Evolutionary conservation across 2,113 vertebrate species (phyloP).

Genomic region (Circaetus gallicus): DNA sequence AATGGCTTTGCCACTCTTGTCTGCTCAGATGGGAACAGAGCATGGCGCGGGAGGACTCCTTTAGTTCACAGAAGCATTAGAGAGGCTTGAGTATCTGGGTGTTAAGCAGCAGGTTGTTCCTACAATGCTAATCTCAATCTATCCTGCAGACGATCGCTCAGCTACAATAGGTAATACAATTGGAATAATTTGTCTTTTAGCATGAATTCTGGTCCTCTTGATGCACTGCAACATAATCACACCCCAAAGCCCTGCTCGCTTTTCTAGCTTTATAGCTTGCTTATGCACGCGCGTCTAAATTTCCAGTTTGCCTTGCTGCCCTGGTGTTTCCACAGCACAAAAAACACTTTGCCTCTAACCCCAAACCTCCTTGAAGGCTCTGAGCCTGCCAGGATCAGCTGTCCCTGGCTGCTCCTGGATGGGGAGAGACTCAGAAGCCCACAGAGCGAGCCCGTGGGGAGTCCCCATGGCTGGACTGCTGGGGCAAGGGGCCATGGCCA

Average conservation of each 20-base stretch:
- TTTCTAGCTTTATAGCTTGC: no score
- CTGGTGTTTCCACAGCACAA: background rate
- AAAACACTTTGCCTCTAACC: background rate
- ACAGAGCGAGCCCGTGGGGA: accelerated
- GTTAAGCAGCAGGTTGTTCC: background rate
- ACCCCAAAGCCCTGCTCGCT: background rate
- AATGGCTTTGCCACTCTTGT: background rate
- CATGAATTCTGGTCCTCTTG: background rate
- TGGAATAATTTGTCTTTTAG: background rate
- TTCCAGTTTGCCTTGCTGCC: background rate
- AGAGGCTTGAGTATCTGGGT: background rate
- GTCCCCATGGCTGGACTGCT: background rate
- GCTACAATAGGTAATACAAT: background rate
- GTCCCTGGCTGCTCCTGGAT: background rate
- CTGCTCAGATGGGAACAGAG: background rate
- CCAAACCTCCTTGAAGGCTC: background rate
- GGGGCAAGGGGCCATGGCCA: background rate
- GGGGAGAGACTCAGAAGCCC: no score
- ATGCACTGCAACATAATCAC: background rate
- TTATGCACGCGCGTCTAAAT: accelerated
- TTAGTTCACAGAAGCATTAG: background rate
- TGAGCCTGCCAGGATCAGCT: background rate
- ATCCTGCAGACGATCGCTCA: background rate
- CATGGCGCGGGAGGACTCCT: accelerated
- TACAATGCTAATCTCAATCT: background rate